phyloP scores from a whole-genome alignment of 2,888 invertebrate species.

The Aporophyla nigra region DNA sequence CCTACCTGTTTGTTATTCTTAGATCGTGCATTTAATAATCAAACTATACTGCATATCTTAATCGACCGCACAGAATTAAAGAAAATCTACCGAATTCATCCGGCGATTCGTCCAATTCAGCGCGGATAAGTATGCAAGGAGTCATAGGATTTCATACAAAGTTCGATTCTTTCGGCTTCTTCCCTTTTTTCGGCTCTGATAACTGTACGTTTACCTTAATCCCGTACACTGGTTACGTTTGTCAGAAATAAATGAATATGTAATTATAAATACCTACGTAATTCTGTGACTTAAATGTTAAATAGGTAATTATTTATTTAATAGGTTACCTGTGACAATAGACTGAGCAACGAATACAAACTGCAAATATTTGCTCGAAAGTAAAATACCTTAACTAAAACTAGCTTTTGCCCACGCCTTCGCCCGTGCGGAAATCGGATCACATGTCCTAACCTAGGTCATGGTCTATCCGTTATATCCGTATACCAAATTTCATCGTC shows the following conservation, averaged over 20 bases:
- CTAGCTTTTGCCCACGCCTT: neutral
- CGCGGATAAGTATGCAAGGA: too few relatives aligned
- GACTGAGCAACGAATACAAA: slow-evolving; percentile 21
- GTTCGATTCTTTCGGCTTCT: too few relatives aligned
- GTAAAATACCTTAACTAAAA: neutral
- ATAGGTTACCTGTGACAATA: slow-evolving; percentile 6
- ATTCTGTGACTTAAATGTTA: slow-evolving; percentile 8
- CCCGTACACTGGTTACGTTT: neutral
- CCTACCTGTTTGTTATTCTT: slow-evolving; percentile 7
- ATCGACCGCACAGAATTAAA: too few relatives aligned
- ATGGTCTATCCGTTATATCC: neutral
- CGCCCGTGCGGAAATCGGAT: neutral
- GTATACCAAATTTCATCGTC: neutral
- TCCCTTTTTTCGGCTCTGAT: too few relatives aligned
- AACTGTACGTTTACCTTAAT: neutral
- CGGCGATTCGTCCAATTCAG: too few relatives aligned
- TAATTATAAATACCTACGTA: neutral
- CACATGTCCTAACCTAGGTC: neutral
- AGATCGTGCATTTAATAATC: neutral
- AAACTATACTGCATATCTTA: slow-evolving; percentile 5
- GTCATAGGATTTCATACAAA: too few relatives aligned
- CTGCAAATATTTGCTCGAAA: slow-evolving; percentile 23
- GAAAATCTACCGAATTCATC: too few relatives aligned
- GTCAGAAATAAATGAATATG: slow-evolving; percentile 18
- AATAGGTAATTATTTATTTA: slow-evolving; percentile 6